phyloP scores from a whole-genome alignment of 2,113 vertebrate species.

The Dasyornis broadbenti region DNA sequence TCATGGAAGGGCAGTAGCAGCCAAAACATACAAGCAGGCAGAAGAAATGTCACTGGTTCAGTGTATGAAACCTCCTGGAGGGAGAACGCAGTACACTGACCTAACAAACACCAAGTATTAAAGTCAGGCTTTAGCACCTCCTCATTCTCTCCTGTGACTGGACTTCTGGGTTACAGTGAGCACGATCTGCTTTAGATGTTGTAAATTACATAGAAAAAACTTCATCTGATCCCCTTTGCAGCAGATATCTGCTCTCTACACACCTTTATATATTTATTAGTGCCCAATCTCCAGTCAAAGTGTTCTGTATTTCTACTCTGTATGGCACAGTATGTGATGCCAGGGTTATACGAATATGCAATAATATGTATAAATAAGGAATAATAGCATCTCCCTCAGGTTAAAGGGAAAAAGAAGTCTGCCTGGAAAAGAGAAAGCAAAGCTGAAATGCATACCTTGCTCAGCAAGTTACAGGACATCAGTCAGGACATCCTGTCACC shows the following conservation, averaged over 20 bases:
- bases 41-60: neutral
- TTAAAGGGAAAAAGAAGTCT: neutral
- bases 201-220: neutral
- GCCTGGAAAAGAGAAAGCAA: neutral
- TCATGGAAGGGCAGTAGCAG: neutral
- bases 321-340: neutral
- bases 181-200: neutral
- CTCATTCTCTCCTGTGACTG: fast-evolving
- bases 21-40: constrained; percentile 7
- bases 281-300: neutral
- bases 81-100: neutral
- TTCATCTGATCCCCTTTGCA: neutral
- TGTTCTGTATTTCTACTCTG: neutral
- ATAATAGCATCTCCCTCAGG: neutral
- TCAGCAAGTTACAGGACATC: neutral
- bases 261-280: neutral
- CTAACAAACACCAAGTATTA: neutral
- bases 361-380: neutral
- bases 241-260: neutral
- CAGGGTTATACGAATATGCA: neutral
- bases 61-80: neutral
- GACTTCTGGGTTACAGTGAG: neutral
- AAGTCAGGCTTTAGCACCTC: neutral
- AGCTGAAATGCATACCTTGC: neutral
- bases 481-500: neutral